Conservation (phyloP, 2,888 invertebrate species). For the Coleophora flavipennella region DNA sequence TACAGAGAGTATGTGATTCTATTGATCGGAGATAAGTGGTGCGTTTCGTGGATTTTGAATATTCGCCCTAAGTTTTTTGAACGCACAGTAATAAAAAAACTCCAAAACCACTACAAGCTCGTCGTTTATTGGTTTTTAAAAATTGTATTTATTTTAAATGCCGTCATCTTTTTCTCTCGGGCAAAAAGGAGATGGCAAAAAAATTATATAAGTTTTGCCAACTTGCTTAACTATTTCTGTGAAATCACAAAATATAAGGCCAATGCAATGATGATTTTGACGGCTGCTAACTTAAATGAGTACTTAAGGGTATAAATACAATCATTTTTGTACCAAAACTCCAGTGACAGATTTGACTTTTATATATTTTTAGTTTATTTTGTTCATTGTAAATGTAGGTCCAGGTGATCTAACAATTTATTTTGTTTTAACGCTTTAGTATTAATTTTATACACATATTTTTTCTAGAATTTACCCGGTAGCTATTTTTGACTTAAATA, state of each 20-base stretch:
- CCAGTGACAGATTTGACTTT: conserved; percentile 30
- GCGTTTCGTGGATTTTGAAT: conserved; percentile 8
- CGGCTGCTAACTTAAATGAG: conserved; percentile 53
- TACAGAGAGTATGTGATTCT: conserved; percentile 15
- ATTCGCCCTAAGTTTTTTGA: conserved; percentile 8
- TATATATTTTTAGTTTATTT: conserved; percentile 11
- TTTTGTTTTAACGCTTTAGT: conserved; percentile 10
- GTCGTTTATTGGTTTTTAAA: not conserved
- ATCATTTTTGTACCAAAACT: conserved; percentile 31
- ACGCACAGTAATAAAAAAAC: not conserved
- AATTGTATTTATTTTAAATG: not conserved
- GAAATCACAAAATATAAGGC: conserved; percentile 19
- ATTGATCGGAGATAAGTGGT: conserved; percentile 8
- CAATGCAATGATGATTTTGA: conserved; percentile 12
- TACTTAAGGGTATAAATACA: conserved; percentile 34
- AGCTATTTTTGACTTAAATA: conserved; percentile 15
- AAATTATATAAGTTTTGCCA: not conserved
- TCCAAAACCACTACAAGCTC: too few species aligned
- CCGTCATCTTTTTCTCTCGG: conserved; percentile 2
- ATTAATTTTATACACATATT: conserved; percentile 22
- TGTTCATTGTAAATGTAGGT: conserved; percentile 7
- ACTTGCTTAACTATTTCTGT: conserved; percentile 9
- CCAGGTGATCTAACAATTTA: conserved; percentile 18
- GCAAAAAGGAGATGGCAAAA: conserved; percentile 1
- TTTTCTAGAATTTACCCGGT: conserved; percentile 17